Base-by-base conservation (phyloP, 2,888 invertebrate genomes). In the Automeris io region DNA sequence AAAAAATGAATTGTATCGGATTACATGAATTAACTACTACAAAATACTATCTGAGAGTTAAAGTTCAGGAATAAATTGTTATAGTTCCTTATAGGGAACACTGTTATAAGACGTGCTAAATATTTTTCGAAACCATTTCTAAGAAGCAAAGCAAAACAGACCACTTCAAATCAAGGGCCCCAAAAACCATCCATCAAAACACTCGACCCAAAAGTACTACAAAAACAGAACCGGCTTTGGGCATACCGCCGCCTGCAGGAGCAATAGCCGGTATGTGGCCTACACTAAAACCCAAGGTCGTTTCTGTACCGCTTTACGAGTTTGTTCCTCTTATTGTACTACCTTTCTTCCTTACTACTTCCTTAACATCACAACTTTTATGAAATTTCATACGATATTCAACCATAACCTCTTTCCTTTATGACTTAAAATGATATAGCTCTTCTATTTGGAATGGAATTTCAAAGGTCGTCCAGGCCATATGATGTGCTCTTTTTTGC, bases 221-320 rank as follows among this genome's bases (percentile, higher is more conserved):
- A 76, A 78, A 78, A 75, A 70, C 68, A 55, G 56, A 78, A 79
- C 78, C 73, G 77, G 77, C 70, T 68, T 41, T 46, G 44, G 37
- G 54, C 60, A 60, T 61, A 54, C 63, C 61, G 44, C 53, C 44
- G 57, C 43, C 54, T 48, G 49, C 42, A 60, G 61, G 72, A 65
- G 67, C 74, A 73, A 73, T 67, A 77, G 70, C 82, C 82, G 78
- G 70, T 65, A 63, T 66, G 73, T 70, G 85, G 85, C 83, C 83
- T 85, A 80, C 80, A 80, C 69, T 76, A 74, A 62, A 65, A 69
- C 72, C 75, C 85, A 83, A 83, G 83, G 83, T 76, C 83, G 83
- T 73, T 68, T 53, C 65, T 65, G 74, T 79, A 80, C 78, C 80
- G 76, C 79, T 79, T 74, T 61, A 77, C 71, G 67, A 69, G 64